Evolutionary conservation across 2,888 invertebrate species (phyloP).

Genomic region (Dolomedes plantarius): DNA sequence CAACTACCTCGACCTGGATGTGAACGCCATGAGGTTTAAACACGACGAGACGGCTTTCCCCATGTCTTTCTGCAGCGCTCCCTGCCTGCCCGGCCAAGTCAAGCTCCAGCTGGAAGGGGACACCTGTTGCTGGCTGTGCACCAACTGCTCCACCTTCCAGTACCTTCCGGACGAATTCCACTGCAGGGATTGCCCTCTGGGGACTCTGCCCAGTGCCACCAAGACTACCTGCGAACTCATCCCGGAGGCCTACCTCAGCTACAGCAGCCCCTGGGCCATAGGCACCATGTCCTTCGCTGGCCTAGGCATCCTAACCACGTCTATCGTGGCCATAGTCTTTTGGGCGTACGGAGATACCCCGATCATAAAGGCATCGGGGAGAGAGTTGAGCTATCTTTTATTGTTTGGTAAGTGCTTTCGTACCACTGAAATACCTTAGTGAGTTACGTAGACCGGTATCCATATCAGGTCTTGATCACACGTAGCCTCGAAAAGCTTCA

Average conservation of each 20-base stretch:
- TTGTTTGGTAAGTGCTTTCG: constrained; percentile 75
- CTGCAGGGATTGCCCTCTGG: constrained; percentile 78
- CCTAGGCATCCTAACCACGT: constrained; percentile 78
- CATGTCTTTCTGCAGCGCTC: constrained; percentile 78
- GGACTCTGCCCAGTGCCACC: constrained; percentile 76
- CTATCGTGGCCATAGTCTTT: constrained; percentile 79
- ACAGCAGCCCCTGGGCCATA: constrained; percentile 79
- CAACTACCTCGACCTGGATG: constrained; percentile 76
- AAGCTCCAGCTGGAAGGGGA: constrained; percentile 77
- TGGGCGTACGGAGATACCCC: constrained; percentile 80
- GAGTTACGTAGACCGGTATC: no score
- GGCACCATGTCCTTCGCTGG: constrained; percentile 76
- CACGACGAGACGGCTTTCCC: constrained; percentile 76
- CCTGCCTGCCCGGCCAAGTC: constrained; percentile 76
- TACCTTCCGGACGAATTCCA: constrained; percentile 77
- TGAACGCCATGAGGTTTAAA: constrained; percentile 76
- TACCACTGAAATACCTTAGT: background rate
- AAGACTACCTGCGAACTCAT: constrained; percentile 77
- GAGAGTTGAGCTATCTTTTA: constrained; percentile 79
- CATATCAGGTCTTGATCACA: no score
- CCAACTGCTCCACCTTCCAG: constrained; percentile 78
- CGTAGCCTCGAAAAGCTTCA: no score
- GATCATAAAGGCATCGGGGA: constrained; percentile 80
- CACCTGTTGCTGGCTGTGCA: constrained; percentile 80
- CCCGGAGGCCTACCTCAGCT: constrained; percentile 78